Evolutionary conservation across 2,797 vertebrate species (phyloP), one percentile per base, ranked within the genome.

Genomic region (Tauraco hartlaubi): DNA sequence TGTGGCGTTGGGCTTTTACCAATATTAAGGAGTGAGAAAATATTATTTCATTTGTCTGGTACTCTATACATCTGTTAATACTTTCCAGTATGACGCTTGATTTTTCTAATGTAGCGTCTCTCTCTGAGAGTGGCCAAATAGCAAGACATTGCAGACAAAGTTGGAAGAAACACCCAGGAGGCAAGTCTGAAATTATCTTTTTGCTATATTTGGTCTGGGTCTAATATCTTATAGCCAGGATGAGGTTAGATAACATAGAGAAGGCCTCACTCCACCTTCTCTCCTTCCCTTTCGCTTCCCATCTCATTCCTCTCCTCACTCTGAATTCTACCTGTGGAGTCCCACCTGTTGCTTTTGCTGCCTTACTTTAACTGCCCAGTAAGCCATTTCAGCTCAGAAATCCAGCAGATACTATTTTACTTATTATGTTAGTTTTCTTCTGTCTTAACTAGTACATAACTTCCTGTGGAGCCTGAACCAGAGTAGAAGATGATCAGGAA

Each of bases 41-140:
- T 13, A 77, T 81, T 89, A 49, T 90, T 85, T 91, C 25, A 61
- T 48, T 93, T 93, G 49, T 82, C 75, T 94, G 33, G 78, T 82
- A 92, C 71, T 64, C 63, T 68, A 64, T 78, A 88, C 28, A 49
- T 88, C 71, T 93, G 82, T 56, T 93, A 59, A 72, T 92, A 73
- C 6, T 82, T 95, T 75, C 78, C 54, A 54, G 29, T 25, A 67
- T 37, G 55, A 93, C 2, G 6, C 10, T 52, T 48, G 8, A 55
- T 75, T 85, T 71, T 37, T 94, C 56, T 78, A n/a, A 67, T 2
- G 6, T 9, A 81, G 19, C 22, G 13, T 62, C 63, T 81, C 23
- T 58, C 15, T 71, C 69, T 49, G 39, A 72, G 49, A 31, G 5
- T 18, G 39, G 54, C 29, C 48, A 75, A 94, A 76, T 19, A 95